phyloP scores from a whole-genome alignment of 2,888 invertebrate genomes.

The Spatulosminthurus flaviceps region DNA sequence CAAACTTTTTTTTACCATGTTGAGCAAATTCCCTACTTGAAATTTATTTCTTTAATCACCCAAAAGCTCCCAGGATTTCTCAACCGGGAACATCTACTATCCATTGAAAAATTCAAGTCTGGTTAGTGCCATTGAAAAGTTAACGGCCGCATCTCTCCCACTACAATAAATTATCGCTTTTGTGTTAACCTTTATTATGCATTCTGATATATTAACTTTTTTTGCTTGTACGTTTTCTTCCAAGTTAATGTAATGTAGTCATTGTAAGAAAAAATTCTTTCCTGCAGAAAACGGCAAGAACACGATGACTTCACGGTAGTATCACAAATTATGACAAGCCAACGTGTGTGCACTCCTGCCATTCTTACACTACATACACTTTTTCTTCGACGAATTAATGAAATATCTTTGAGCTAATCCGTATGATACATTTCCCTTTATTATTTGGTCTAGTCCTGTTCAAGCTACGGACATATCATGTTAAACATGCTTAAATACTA shows the following conservation, averaged over 20 bases:
- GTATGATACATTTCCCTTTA: neutral
- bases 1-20: neutral
- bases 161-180: constrained; percentile 15
- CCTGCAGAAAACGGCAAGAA: neutral
- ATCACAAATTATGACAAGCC: constrained; percentile 19
- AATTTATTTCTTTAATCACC: constrained; percentile 10
- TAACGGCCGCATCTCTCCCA: neutral
- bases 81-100: neutral
- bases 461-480: neutral
- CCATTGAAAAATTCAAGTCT: constrained; percentile 14
- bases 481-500: too few relatives aligned
- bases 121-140: constrained; percentile 11
- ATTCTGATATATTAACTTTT: constrained; percentile 6
- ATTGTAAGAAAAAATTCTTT: neutral
- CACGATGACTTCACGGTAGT: constrained; percentile 25
- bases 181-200: neutral
- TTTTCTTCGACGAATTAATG: constrained; percentile 4
- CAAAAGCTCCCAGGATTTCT: constrained; percentile 19
- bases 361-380: too few relatives aligned
- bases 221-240: neutral
- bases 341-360: neutral
- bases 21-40: neutral
- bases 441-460: neutral
- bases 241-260: too few relatives aligned
- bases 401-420: neutral